Evolutionary conservation across 2,888 invertebrate genomes (phyloP).

Genomic region (Buathra laborator): DNA sequence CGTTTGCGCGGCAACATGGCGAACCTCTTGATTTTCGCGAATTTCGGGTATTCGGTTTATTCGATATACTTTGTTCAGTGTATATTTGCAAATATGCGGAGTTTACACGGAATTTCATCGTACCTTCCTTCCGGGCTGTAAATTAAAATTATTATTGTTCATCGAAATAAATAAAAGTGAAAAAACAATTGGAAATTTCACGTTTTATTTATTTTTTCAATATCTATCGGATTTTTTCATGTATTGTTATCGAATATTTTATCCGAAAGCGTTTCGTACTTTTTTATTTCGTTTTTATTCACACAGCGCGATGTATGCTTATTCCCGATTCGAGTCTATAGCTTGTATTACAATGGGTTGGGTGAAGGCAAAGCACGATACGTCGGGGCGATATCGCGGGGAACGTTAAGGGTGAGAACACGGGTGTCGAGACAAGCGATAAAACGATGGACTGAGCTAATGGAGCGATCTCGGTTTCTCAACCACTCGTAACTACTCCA

Average conservation of each 20-base stretch:
- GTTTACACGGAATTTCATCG: not conserved
- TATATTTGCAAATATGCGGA: not conserved
- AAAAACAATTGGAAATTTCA: too few species aligned
- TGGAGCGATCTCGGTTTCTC: conserved; percentile 70
- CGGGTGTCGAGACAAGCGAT: conserved; percentile 71
- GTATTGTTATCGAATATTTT: not conserved
- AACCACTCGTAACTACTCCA: conserved; percentile 22
- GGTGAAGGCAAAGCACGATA: conserved; percentile 43
- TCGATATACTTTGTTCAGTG: not conserved
- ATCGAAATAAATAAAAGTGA: conserved; percentile 27
- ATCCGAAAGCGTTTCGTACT: not conserved
- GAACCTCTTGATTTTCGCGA: not conserved
- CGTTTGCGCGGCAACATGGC: not conserved
- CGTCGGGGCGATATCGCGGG: conserved; percentile 65
- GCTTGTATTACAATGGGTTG: conserved; percentile 36
- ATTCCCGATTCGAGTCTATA: conserved; percentile 20
- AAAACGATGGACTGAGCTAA: conserved; percentile 75
- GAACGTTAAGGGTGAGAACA: conserved; percentile 64
- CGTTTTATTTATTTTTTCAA: not conserved
- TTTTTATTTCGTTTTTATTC: not conserved
- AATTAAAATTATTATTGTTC: not conserved
- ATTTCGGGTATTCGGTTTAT: not conserved
- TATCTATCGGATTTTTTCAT: not conserved
- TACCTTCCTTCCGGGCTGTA: not conserved
- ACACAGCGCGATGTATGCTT: not conserved